phyloP scores from a whole-genome alignment of 2,113 vertebrate genomes.

The Poeciliopsis retropinna region DNA sequence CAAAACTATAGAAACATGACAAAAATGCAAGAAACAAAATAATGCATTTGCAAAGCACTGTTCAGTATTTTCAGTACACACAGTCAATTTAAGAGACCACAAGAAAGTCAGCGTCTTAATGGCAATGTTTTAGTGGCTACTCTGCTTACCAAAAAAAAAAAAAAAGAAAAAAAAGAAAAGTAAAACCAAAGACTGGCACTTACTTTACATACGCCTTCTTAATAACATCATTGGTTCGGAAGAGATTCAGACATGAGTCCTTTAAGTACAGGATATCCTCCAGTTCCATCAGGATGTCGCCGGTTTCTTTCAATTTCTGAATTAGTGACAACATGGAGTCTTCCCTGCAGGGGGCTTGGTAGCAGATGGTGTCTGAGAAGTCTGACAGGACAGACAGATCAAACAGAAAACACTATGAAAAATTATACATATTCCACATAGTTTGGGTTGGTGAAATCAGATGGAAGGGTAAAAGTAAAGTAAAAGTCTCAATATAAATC shows the following conservation, averaged over 20 bases:
- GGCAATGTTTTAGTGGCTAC: too few relatives aligned
- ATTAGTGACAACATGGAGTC: rapidly evolving
- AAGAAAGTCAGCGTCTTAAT: too few relatives aligned
- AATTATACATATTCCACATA: not conserved
- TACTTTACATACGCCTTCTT: slow-evolving; percentile 20
- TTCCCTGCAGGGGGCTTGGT: rapidly evolving
- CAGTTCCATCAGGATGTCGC: rapidly evolving
- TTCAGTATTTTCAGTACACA: too few relatives aligned
- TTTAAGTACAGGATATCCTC: slow-evolving; percentile 3
- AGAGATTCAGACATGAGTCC: not conserved
- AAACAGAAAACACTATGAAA: not conserved
- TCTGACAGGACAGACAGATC: not conserved
- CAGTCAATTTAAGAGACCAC: too few relatives aligned
- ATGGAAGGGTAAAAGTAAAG: not conserved
- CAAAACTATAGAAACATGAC: too few relatives aligned
- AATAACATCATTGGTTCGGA: rapidly evolving
- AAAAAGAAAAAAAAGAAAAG: not conserved
- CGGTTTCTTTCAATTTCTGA: rapidly evolving
- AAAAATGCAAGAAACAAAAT: too few relatives aligned
- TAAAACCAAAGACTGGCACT: slow-evolving; percentile 12
- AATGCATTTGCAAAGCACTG: too few relatives aligned
- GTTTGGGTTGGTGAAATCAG: not conserved
- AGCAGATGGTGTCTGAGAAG: slow-evolving; percentile 1
- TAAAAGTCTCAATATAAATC: not conserved
- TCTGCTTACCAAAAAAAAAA: too few relatives aligned